A percentile compares a stretch with the other conserved stretches of the same genome.
Evolutionary conservation across 2,888 invertebrate species (phyloP).

Genomic region (Kryphioiulus occultus): DNA sequence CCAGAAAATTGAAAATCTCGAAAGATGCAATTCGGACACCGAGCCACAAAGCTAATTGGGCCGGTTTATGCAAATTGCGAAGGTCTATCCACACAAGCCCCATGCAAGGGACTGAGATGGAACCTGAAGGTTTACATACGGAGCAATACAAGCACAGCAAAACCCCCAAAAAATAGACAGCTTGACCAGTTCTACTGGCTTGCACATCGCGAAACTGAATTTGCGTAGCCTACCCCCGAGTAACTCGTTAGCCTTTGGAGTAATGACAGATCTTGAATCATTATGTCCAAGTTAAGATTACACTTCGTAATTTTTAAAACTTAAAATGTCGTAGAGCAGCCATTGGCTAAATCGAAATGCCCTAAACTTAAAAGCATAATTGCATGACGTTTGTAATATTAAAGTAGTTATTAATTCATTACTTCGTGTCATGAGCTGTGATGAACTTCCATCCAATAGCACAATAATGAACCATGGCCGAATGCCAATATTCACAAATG

Average conservation of each 20-base stretch:
- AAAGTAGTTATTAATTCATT: too few species aligned
- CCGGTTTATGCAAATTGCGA: neutral
- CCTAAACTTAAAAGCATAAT: too few species aligned
- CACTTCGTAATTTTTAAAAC: neutral
- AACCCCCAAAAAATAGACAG: neutral
- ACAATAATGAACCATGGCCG: too few species aligned
- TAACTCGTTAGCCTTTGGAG: neutral
- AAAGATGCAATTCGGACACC: neutral
- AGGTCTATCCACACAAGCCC: neutral
- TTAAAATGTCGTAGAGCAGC: neutral
- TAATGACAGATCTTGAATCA: neutral
- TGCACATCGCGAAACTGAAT: neutral
- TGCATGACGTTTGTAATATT: too few species aligned
- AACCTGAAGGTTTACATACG: neutral
- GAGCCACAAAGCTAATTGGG: neutral
- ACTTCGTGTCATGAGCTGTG: too few species aligned
- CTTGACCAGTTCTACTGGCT: too few species aligned
- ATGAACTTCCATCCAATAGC: too few species aligned
- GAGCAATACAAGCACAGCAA: neutral
- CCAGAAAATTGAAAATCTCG: neutral
- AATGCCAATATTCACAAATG: too few species aligned
- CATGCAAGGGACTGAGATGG: neutral
- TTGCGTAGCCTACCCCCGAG: neutral
- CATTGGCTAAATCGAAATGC: too few species aligned
- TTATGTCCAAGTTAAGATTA: neutral